Evolutionary conservation across 2,797 vertebrate genomes (phyloP), one percentile per base, ranked within the genome.

Genomic region (Manis pentadactyla): DNA sequence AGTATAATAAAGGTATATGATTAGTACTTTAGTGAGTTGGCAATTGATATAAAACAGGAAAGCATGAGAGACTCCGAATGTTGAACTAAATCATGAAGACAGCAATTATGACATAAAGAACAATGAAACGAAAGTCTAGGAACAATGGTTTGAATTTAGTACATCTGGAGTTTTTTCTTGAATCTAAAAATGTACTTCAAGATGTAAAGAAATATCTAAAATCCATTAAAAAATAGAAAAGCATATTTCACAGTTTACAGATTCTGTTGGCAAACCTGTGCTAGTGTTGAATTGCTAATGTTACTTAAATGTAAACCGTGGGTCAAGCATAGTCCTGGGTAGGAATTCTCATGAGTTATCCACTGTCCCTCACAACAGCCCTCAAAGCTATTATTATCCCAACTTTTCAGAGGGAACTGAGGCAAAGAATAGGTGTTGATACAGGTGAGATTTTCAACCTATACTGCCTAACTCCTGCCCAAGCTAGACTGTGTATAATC

Each of bases 111-210:
- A 1, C 4, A 15, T 42, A 25, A 49, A 15, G 15, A 88, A 71
- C 8, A 86, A 69, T 25, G 55, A 71, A 4, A 59, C 14, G 13
- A 71, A 85, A 85, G 46, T 79, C 46, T 69, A 78, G 37, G 18
- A 74, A 63, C 9, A 42, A 21, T 59, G 29, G 13, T 71, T 75
- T 73, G 4, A 86, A 81, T 85, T 85, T 81, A 57, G 7, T 63
- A 42, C 57, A 14, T 49, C 55, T 82, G 21, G 14, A 83, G 17
- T 39, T 21, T 49, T 64, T 91, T 69, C 51, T 57, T 57, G 8
- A 90, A 85, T 51, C 86, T 94, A 87, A 81, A 90, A 79, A 68
- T 42, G 3, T 31, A 59, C 18, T 87, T 10, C 9, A 95, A 71
- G 23, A 79, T 79, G 10, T 53, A 85, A 86, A 83, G 23, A 64